phyloP scores from a whole-genome alignment of 2,113 vertebrate genomes.

The Microtus pennsylvanicus region DNA sequence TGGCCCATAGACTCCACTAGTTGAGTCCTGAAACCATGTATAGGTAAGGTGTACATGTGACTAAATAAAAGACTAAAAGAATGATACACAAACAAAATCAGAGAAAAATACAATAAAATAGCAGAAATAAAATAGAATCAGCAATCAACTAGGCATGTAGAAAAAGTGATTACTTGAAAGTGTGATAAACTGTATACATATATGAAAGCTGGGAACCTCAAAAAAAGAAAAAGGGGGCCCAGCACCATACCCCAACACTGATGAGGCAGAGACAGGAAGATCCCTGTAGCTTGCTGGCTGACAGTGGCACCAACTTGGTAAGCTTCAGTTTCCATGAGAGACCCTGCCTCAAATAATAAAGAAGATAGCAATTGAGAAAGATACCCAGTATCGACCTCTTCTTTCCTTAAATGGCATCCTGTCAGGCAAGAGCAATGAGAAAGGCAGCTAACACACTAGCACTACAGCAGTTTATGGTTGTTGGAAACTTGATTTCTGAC shows the following conservation, averaged over 20 bases:
- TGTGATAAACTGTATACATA: not conserved
- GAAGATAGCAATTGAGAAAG: not conserved
- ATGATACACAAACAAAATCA: not conserved
- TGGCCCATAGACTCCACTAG: not conserved
- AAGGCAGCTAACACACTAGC: no score
- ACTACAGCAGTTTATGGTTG: no score
- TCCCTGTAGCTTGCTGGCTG: not conserved
- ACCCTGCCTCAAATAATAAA: not conserved
- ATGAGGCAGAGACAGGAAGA: not conserved
- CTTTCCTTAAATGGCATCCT: no score
- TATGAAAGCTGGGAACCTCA: not conserved
- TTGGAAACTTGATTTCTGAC: no score
- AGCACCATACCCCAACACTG: not conserved
- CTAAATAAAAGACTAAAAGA: constrained; percentile 8
- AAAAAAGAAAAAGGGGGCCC: not conserved
- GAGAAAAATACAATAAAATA: not conserved
- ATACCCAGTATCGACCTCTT: not conserved
- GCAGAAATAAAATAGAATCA: not conserved
- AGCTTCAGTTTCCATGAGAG: not conserved
- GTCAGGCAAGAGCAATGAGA: no score
- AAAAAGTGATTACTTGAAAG: constrained; percentile 45
- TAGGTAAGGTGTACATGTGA: not conserved
- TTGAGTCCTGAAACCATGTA: not conserved
- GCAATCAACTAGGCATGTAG: not conserved
- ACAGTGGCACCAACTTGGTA: not conserved